Evolutionary conservation across 1,140 invertebrate genomes (phyloP).

Genomic region (Centruroides sculpturatus): DNA sequence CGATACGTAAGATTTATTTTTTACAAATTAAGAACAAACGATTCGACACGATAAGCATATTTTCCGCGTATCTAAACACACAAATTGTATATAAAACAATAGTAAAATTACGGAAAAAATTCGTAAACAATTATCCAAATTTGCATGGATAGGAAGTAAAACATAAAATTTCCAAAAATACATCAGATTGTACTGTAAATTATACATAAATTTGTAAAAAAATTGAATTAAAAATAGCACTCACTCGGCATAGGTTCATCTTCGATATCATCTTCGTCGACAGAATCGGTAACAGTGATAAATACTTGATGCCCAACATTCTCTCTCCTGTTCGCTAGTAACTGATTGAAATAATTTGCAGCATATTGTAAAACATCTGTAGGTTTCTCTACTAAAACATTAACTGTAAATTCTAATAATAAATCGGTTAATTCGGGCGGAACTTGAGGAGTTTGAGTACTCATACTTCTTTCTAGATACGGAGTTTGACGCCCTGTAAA

Average conservation of each 20-base stretch:
- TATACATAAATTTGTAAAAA: background rate
- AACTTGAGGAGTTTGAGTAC: slow-evolving; percentile 33
- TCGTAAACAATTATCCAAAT: no score
- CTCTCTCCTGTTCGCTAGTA: slow-evolving; percentile 22
- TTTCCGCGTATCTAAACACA: no score
- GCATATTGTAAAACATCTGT: slow-evolving; percentile 81
- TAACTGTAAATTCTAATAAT: slow-evolving; percentile 89
- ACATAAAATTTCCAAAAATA: no score
- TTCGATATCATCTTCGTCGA: background rate
- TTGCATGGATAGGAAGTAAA: no score
- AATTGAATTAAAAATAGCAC: background rate
- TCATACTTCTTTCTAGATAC: slow-evolving; percentile 1
- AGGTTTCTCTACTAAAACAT: slow-evolving; percentile 82
- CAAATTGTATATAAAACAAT: no score
- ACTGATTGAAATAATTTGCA: slow-evolving; percentile 74
- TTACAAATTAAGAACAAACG: no score
- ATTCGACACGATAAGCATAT: no score
- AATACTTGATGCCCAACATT: background rate
- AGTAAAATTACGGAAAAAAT: no score
- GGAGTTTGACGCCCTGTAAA: no score
- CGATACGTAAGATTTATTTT: no score
- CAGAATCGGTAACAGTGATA: background rate
- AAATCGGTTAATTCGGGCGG: slow-evolving; percentile 84
- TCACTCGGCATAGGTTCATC: background rate
- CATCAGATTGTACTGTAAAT: no score